Conservation (phyloP, 2,113 vertebrate species). For the Alouatta palliata region DNA sequence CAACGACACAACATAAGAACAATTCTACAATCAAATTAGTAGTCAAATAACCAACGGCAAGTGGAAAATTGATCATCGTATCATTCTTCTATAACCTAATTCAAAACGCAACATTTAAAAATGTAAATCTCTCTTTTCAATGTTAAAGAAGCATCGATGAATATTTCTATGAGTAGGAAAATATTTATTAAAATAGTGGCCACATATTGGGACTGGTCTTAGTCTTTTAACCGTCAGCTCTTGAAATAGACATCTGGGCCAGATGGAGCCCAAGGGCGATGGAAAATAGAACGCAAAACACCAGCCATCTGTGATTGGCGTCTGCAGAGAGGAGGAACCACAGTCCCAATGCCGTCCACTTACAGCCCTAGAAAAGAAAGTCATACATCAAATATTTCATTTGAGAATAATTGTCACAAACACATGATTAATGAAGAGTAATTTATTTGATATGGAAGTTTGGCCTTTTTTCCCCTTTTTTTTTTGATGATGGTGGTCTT, state of each 20-base stretch:
- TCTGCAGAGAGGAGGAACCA: not conserved
- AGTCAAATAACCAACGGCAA: slow-evolving; percentile 95
- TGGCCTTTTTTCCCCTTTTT: not conserved
- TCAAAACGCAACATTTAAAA: slow-evolving; percentile 85
- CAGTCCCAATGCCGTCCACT: not conserved
- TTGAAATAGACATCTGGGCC: slow-evolving; percentile 32
- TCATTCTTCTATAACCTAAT: slow-evolving; percentile 82
- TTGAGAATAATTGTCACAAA: not conserved
- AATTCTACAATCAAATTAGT: slow-evolving; percentile 90
- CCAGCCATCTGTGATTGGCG: not conserved
- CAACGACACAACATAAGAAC: slow-evolving; percentile 77
- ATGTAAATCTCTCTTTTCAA: slow-evolving; percentile 91
- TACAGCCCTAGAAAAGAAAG: not conserved
- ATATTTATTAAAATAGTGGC: slow-evolving; percentile 83
- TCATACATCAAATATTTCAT: not conserved
- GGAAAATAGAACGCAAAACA: not conserved
- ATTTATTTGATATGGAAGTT: not conserved
- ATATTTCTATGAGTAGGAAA: slow-evolving; percentile 91
- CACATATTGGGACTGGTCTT: slow-evolving; percentile 37
- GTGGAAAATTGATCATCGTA: slow-evolving; percentile 86
- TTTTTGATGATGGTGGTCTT: not conserved
- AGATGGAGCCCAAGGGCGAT: not conserved
- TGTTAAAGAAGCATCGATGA: slow-evolving; percentile 80
- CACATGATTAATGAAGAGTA: not conserved
- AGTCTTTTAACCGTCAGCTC: slow-evolving; percentile 41